Evolutionary conservation across 2,888 invertebrate species (phyloP).

Genomic region (Dinocampus coccinellae): DNA sequence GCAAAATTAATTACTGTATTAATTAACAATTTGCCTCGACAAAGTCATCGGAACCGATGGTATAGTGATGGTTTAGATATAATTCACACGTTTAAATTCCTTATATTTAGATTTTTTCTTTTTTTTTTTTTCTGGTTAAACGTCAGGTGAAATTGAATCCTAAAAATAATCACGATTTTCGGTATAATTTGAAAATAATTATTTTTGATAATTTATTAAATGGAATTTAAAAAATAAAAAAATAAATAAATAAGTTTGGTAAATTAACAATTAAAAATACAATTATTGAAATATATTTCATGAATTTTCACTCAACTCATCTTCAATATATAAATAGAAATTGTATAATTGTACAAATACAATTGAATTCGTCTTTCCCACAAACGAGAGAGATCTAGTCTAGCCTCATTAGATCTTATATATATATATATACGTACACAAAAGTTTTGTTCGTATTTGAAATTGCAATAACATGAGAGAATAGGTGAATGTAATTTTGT

Average conservation of each 20-base stretch:
- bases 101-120: no score
- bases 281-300: background rate
- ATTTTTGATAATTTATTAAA: background rate
- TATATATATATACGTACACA: background rate
- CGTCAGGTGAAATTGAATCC: background rate
- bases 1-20: constrained; percentile 61
- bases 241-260: no score
- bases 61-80: constrained; percentile 3
- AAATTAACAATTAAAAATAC: background rate
- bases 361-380: background rate
- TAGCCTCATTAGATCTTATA: background rate
- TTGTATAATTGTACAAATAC: constrained; percentile 9
- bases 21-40: constrained; percentile 58
- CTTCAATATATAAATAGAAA: background rate
- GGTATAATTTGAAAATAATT: background rate
- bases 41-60: constrained; percentile 49
- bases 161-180: background rate
- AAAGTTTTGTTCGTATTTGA: background rate
- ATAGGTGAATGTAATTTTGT: constrained; percentile 15
- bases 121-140: no score
- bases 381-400: background rate
- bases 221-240: background rate
- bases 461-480: constrained; percentile 17
- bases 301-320: background rate
- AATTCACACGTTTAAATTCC: no score